Conservation (phyloP, 2,797 vertebrate genomes). For the Rhinogobio ventralis region DNA sequence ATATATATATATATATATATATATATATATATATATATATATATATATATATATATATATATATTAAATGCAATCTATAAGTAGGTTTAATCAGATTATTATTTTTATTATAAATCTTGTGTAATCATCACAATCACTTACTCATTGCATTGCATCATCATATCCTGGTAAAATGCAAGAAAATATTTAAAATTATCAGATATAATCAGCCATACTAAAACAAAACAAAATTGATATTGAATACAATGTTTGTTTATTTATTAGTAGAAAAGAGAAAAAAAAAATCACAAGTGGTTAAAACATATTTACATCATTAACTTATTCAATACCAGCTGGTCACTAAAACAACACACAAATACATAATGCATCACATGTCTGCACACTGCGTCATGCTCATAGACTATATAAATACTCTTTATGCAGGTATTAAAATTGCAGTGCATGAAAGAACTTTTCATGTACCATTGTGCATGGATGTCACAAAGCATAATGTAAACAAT, state of each 20-base stretch:
- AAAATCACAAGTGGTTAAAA: constrained; percentile 1
- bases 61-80: not conserved
- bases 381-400: not conserved
- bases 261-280: constrained; percentile 15
- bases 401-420: constrained; percentile 1
- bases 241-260: not conserved
- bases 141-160: not conserved
- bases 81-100: constrained; percentile 26
- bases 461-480: constrained; percentile 29
- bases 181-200: constrained; percentile 18
- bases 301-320: not conserved
- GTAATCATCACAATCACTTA: constrained; percentile 9
- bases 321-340: not conserved
- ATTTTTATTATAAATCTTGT: not conserved
- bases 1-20: not conserved
- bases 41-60: not conserved
- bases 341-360: constrained; percentile 22
- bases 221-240: not conserved
- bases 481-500: constrained; percentile 48
- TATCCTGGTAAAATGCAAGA: not conserved
- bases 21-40: not conserved
- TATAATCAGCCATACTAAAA: not conserved
- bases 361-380: constrained; percentile 4
- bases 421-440: not conserved
- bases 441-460: not conserved